These are phyloP conservation scores for Peromyscus californicus DNA, from an alignment of 2,113 vertebrate genomes.

Conservation along the genomic window DNA sequence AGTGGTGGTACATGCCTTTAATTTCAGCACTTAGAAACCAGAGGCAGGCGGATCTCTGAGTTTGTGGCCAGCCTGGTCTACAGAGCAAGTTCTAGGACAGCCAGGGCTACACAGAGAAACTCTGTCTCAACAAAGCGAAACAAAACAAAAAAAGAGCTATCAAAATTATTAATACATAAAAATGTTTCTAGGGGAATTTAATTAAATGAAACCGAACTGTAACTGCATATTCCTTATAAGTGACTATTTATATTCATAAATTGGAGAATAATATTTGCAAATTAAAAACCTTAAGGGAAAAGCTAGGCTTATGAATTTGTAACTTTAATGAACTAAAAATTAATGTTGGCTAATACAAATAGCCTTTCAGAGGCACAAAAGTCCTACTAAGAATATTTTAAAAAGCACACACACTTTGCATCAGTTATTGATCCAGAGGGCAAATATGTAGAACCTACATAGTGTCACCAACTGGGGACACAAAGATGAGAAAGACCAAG, in stretches of 20 bases:
- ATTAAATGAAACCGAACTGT: conserved; percentile 28
- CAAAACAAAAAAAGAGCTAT: not conserved
- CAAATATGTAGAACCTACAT: not conserved
- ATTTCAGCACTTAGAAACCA: not conserved
- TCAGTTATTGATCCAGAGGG: not conserved
- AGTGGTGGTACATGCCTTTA: not conserved
- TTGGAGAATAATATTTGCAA: not conserved
- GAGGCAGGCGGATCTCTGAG: no score
- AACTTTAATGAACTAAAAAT: conserved; percentile 23
- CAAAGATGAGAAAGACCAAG: not conserved
- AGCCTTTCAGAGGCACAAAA: not conserved
- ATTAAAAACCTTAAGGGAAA: conserved; percentile 42
- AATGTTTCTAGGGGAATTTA: conserved; percentile 38
- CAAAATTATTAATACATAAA: conserved; percentile 15
- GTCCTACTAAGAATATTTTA: not conserved
- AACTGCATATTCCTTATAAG: not conserved
- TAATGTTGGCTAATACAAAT: conserved; percentile 23
- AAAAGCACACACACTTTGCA: not conserved
- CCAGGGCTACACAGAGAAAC: not conserved
- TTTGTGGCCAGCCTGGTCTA: not conserved
- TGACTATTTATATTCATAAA: conserved; percentile 2
- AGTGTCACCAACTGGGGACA: not conserved
- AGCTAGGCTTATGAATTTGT: not conserved
- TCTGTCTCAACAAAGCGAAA: not conserved
- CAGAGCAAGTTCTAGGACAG: not conserved